Conservation (phyloP, 2,797 vertebrate species). For the Sylvilagus floridanus region DNA sequence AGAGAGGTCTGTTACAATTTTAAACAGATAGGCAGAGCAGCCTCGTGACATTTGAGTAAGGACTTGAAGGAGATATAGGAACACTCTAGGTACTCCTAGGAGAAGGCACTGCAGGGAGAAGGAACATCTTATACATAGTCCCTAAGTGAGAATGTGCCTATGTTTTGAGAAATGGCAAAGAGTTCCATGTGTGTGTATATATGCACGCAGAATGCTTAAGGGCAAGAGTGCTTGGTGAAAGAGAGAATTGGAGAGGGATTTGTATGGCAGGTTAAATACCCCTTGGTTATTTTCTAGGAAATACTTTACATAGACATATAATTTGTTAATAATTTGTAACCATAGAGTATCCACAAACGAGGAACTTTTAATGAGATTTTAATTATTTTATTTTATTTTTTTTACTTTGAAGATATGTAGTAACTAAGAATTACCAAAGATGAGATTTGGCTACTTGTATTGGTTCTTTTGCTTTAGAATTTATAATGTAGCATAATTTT, state of each 20-base stretch:
- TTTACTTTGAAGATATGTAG: conserved; percentile 55
- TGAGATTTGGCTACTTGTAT: neutral
- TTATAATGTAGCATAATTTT: conserved; percentile 53
- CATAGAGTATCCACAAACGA: neutral
- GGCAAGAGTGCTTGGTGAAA: neutral
- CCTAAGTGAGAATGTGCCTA: neutral
- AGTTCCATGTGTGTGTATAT: neutral
- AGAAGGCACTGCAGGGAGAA: neutral
- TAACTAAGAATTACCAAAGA: conserved; percentile 31
- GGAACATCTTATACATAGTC: neutral
- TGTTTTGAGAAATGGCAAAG: conserved; percentile 1
- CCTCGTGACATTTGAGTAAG: neutral
- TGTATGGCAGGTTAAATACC: neutral
- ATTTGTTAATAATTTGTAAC: neutral
- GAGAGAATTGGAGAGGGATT: neutral
- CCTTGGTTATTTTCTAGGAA: neutral
- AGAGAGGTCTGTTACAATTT: neutral
- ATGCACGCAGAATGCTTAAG: neutral
- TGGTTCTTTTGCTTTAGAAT: conserved; percentile 50
- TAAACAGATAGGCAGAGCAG: neutral
- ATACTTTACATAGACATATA: neutral
- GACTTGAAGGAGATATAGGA: neutral
- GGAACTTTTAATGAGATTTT: conserved; percentile 39
- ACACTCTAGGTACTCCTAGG: neutral
- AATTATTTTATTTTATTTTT: conserved; percentile 22